phyloP scores from a whole-genome alignment of 2,888 invertebrate genomes.

The Lycaena phlaeas region DNA sequence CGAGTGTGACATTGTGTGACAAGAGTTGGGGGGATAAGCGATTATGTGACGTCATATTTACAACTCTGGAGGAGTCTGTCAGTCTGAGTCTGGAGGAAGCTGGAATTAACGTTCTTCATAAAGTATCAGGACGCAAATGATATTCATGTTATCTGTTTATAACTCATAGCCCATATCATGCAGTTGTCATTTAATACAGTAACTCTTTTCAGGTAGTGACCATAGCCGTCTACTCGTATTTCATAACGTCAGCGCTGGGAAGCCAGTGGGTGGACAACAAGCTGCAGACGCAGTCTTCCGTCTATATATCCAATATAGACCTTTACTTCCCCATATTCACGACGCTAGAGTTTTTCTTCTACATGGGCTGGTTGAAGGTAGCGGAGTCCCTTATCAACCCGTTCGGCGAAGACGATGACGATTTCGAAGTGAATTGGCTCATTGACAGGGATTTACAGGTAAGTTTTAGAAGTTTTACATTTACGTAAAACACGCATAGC shows the following conservation, averaged over 20 bases:
- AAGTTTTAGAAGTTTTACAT: no score
- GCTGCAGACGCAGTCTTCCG: constrained; percentile 34
- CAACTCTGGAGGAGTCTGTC: no score
- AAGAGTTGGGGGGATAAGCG: no score
- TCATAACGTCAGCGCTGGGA: constrained; percentile 89
- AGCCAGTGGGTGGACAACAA: constrained; percentile 87
- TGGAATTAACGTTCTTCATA: no score
- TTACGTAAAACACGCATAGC: no score
- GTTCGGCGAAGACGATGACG: constrained; percentile 93
- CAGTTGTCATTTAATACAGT: no score
- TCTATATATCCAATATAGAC: constrained; percentile 78
- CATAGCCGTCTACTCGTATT: constrained; percentile 92
- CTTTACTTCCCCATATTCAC: constrained; percentile 93
- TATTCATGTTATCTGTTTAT: no score
- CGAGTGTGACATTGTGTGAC: no score
- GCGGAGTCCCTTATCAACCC: constrained; percentile 94
- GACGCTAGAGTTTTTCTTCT: constrained; percentile 89
- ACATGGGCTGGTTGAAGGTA: constrained; percentile 93
- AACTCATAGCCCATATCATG: no score
- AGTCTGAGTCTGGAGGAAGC: no score
- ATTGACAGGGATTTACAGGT: constrained; percentile 92
- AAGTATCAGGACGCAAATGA: no score
- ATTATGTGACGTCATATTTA: no score
- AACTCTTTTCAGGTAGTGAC: constrained; percentile 88
- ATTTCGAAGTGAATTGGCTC: constrained; percentile 94